phyloP scores from a whole-genome alignment of 2,888 invertebrate genomes.

The Euspilapteryx auroguttella region DNA sequence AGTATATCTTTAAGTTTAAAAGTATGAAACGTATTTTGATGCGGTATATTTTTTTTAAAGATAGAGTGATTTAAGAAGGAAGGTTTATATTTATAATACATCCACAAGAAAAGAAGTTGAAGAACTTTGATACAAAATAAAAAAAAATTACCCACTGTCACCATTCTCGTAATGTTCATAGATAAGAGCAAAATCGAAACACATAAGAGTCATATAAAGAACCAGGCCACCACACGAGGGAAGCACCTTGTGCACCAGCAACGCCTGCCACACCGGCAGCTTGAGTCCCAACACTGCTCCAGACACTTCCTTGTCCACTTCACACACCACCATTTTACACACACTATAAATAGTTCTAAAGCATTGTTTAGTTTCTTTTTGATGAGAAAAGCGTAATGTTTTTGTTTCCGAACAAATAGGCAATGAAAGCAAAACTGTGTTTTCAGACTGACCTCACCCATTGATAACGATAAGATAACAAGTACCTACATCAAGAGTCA shows the following conservation, averaged over 20 bases:
- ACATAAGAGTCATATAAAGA: constrained; percentile 68
- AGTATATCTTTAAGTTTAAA: too few relatives aligned
- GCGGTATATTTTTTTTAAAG: too few relatives aligned
- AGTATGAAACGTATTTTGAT: too few relatives aligned
- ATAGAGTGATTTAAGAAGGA: too few relatives aligned
- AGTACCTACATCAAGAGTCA: too few relatives aligned
- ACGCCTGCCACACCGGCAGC: constrained; percentile 40
- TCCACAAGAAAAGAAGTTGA: too few relatives aligned
- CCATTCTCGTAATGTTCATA: constrained; percentile 64
- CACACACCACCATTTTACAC: constrained; percentile 41
- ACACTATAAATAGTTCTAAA: constrained; percentile 6
- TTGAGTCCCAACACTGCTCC: constrained; percentile 41
- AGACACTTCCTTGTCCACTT: constrained; percentile 35
- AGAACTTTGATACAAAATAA: too few relatives aligned
- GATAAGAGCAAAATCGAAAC: constrained; percentile 68
- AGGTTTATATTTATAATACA: too few relatives aligned
- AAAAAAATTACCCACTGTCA: constrained; percentile 45
- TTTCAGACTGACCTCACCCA: constrained; percentile 22
- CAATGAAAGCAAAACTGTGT: constrained; percentile 15
- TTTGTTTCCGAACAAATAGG: too few relatives aligned
- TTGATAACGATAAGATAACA: constrained; percentile 30
- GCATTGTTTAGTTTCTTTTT: too few relatives aligned
- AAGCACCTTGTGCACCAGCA: constrained; percentile 36
- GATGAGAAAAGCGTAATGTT: too few relatives aligned
- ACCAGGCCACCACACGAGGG: constrained; percentile 57